Evolutionary conservation across 1,140 invertebrate genomes (phyloP).

Genomic region (Parasteatoda tepidariorum): DNA sequence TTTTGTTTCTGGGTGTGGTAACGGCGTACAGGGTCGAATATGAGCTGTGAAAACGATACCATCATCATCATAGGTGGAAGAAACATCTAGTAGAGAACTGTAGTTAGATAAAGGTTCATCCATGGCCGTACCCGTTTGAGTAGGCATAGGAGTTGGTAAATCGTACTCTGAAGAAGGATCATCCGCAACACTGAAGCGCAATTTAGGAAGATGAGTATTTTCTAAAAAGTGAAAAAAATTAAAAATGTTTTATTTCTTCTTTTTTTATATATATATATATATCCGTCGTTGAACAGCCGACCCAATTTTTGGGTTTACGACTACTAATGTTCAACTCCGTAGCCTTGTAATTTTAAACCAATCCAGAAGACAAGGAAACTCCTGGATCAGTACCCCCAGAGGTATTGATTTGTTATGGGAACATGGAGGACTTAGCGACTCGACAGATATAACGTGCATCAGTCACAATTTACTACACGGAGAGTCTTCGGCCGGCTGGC

Average conservation of each 20-base stretch:
- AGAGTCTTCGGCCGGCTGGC: too few relatives aligned
- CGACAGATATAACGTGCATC: too few relatives aligned
- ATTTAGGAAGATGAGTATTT: conserved; percentile 2
- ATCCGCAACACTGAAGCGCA: conserved; percentile 41
- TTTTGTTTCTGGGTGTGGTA: conserved; percentile 13
- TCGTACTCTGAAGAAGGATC: not conserved
- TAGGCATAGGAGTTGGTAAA: conserved; percentile 14
- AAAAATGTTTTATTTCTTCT: not conserved
- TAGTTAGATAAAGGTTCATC: conserved; percentile 37
- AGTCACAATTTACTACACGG: too few relatives aligned
- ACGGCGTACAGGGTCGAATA: conserved; percentile 72
- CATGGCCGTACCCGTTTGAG: not conserved
- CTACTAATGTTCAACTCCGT: too few relatives aligned
- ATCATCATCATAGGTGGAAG: conserved; percentile 77
- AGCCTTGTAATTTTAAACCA: too few relatives aligned
- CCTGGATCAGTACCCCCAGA: too few relatives aligned
- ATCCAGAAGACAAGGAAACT: too few relatives aligned
- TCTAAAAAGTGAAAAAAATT: conserved; percentile 21
- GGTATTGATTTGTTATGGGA: too few relatives aligned
- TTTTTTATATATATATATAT: too few relatives aligned
- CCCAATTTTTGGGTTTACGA: too few relatives aligned
- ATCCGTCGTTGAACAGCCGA: too few relatives aligned
- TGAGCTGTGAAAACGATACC: conserved; percentile 88
- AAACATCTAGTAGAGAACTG: conserved; percentile 43
- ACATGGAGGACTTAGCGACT: too few relatives aligned